These are phyloP conservation scores for Iphiclides podalirius DNA, from an alignment of 2,888 invertebrate genomes.

Conservation along the genomic window DNA sequence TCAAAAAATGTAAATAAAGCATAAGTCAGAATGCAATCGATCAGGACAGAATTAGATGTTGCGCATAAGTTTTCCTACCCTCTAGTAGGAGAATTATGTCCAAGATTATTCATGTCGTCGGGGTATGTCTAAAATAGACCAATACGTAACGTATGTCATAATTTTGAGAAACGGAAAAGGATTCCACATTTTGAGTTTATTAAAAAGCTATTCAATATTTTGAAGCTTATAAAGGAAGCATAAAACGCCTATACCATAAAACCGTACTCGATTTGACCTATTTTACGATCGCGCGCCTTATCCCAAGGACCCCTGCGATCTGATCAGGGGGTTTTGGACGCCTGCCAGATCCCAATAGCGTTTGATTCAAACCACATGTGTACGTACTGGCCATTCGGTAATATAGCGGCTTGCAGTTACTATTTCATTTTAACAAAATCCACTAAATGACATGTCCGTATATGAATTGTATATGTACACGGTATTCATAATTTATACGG, in stretches of 20 bases:
- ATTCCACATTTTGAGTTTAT: not conserved
- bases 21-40: too few species aligned
- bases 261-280: conserved; percentile 17
- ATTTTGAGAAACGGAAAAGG: not conserved
- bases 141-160: too few species aligned
- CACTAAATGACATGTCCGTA: conserved; percentile 25
- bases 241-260: conserved; percentile 1
- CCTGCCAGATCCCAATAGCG: conserved; percentile 15
- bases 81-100: too few species aligned
- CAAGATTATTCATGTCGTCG: too few species aligned
- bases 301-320: conserved; percentile 21
- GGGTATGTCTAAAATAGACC: too few species aligned
- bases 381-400: not conserved
- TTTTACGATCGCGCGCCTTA: conserved; percentile 15
- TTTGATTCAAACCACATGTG: conserved; percentile 4
- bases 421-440: conserved; percentile 1
- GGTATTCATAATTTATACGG: too few species aligned
- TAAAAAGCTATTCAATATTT: not conserved
- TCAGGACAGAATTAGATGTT: too few species aligned
- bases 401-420: not conserved
- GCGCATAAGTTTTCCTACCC: too few species aligned
- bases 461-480: conserved; percentile 34
- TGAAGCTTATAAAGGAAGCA: not conserved
- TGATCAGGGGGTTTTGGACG: conserved; percentile 18
- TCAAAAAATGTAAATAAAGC: too few species aligned